Percentiles rank a stretch among this genome's conserved stretches.
Evolutionary conservation across 2,797 vertebrate genomes (phyloP).

Genomic region (Staurois parvus): DNA sequence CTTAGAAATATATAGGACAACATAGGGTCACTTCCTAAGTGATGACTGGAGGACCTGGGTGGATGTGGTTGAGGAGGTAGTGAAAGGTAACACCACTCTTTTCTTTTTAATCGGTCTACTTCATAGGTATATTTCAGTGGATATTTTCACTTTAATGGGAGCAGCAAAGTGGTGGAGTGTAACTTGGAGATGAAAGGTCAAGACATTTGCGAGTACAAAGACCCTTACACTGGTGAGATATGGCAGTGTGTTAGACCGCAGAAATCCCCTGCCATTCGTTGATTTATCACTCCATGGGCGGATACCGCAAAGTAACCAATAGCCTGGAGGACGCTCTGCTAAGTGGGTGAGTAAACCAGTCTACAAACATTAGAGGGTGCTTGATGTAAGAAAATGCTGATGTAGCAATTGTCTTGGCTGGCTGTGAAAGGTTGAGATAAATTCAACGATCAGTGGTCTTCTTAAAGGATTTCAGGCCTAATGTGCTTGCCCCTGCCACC

Average conservation of each 20-base stretch:
- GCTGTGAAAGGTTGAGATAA: too few relatives aligned
- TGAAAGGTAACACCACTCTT: too few relatives aligned
- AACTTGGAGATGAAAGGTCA: constrained; percentile 61
- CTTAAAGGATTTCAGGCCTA: too few relatives aligned
- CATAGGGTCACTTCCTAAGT: too few relatives aligned
- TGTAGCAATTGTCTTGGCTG: too few relatives aligned
- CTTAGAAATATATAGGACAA: too few relatives aligned
- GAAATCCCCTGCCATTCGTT: constrained; percentile 65
- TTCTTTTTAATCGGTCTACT: background rate
- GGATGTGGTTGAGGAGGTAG: too few relatives aligned
- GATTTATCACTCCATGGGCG: constrained; percentile 65
- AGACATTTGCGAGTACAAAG: constrained; percentile 65
- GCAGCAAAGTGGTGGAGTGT: constrained; percentile 59
- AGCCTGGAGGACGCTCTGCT: constrained; percentile 61
- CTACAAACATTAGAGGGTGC: too few relatives aligned
- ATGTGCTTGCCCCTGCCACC: too few relatives aligned
- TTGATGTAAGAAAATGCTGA: too few relatives aligned
- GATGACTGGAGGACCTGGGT: too few relatives aligned
- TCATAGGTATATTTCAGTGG: constrained; percentile 60
- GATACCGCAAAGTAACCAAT: constrained; percentile 65
- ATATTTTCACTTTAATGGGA: constrained; percentile 61
- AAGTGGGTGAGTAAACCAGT: constrained; percentile 54
- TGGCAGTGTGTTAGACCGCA: constrained; percentile 68
- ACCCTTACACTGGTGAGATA: constrained; percentile 63
- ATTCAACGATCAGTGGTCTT: too few relatives aligned